Evolutionary conservation across 1,140 invertebrate species (phyloP).

Genomic region (Sitophilus oryzae): DNA sequence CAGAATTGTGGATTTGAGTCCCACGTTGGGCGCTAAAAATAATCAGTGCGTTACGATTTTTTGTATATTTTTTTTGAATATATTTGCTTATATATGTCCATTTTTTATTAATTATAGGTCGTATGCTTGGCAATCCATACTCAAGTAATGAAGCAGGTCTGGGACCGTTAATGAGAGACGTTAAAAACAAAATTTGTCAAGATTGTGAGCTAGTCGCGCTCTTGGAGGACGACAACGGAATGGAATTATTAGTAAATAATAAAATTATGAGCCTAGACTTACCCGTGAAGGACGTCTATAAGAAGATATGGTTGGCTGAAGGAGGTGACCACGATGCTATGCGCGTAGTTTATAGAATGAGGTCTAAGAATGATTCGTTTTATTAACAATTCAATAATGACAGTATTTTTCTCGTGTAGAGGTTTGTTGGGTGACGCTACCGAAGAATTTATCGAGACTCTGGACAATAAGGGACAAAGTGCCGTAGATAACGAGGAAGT

Average conservation of each 20-base stretch:
- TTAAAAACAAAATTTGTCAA: slow-evolving; percentile 97
- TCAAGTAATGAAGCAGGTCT: slow-evolving; percentile 88
- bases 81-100: not conserved
- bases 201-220: slow-evolving; percentile 96
- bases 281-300: slow-evolving; percentile 89
- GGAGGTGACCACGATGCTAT: slow-evolving; percentile 86
- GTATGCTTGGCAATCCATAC: slow-evolving; percentile 98
- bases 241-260: slow-evolving; percentile 97
- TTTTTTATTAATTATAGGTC: slow-evolving; percentile 40
- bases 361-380: slow-evolving; percentile 38
- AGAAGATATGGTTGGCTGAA: slow-evolving; percentile 79
- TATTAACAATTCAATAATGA: not conserved
- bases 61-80: no score
- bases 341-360: slow-evolving; percentile 98
- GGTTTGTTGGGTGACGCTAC: slow-evolving; percentile 95
- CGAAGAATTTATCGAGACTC: slow-evolving; percentile 94
- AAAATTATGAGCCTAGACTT: slow-evolving; percentile 97
- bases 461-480: slow-evolving; percentile 83
- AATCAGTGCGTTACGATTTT: no score
- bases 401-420: not conserved
- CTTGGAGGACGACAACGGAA: slow-evolving; percentile 95
- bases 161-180: slow-evolving; percentile 94
- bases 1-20: no score
- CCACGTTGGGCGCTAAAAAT: no score
- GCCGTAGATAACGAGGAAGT: slow-evolving; percentile 92